These are phyloP conservation scores for Amphiduros pacificus DNA, from an alignment of 2,888 invertebrate species.

Conservation along the genomic window DNA sequence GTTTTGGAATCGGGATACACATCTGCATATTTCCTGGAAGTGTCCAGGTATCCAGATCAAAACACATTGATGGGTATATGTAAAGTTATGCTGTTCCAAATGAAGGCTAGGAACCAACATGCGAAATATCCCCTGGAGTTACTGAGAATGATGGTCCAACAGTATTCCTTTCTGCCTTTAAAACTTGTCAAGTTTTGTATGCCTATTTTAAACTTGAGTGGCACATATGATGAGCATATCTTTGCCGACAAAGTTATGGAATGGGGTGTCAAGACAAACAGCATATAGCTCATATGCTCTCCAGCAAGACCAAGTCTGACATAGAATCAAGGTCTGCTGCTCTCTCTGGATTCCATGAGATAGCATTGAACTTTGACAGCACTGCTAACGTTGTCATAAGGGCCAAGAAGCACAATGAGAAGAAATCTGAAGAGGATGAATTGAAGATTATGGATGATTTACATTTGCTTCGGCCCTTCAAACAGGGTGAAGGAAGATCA, in stretches of 20 bases:
- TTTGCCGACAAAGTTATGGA: conserved; percentile 13
- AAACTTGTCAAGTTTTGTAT: too few species aligned
- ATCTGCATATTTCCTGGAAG: too few species aligned
- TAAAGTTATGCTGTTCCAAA: too few species aligned
- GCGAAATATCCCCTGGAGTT: neutral
- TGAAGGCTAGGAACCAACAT: neutral
- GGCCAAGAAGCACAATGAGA: neutral
- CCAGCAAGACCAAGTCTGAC: neutral
- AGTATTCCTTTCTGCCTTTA: neutral
- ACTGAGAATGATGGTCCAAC: neutral
- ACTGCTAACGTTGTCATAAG: neutral
- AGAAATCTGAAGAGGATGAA: neutral
- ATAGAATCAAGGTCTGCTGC: neutral
- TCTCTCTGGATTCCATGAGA: neutral
- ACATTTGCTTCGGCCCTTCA: neutral
- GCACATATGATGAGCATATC: conserved; percentile 9
- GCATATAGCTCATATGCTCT: neutral
- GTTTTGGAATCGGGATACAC: too few species aligned
- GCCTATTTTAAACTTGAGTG: conserved; percentile 11
- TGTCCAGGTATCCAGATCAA: too few species aligned
- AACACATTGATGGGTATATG: too few species aligned
- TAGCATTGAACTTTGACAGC: neutral
- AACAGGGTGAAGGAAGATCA: neutral
- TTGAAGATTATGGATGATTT: neutral
- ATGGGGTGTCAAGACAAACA: conserved; percentile 5